Conservation (phyloP, 2,113 vertebrate species). For the Chiloscyllium plagiosum region DNA sequence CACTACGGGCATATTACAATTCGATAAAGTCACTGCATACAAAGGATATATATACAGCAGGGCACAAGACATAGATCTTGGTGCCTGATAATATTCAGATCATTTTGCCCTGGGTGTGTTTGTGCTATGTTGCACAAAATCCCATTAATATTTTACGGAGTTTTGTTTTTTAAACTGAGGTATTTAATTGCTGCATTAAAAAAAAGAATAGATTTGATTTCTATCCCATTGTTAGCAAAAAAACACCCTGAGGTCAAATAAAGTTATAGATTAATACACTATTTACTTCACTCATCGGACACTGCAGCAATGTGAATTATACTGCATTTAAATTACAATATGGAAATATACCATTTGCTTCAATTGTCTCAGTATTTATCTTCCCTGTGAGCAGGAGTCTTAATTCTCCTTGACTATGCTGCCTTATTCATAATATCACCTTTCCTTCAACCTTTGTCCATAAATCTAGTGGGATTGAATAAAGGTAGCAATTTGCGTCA, state of each 20-base stretch:
- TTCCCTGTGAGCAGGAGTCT: background rate
- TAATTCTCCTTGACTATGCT: background rate
- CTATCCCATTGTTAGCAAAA: background rate
- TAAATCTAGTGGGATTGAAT: background rate
- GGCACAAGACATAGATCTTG: background rate
- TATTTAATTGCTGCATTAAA: background rate
- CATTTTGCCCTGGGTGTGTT: background rate
- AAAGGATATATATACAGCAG: background rate
- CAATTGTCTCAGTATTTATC: background rate
- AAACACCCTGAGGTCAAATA: background rate
- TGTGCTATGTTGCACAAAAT: background rate
- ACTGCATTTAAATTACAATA: background rate
- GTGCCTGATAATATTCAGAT: background rate
- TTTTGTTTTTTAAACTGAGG: background rate
- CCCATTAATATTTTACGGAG: background rate
- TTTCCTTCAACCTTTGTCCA: background rate
- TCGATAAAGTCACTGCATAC: background rate
- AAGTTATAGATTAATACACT: background rate
- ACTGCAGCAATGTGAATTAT: background rate
- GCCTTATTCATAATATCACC: background rate
- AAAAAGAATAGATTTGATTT: background rate
- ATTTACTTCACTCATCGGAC: background rate
- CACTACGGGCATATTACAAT: background rate
- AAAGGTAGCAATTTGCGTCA: background rate
- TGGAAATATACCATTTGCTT: background rate